Conservation (phyloP, 2,797 vertebrate genomes). For the Poecilia picta region DNA sequence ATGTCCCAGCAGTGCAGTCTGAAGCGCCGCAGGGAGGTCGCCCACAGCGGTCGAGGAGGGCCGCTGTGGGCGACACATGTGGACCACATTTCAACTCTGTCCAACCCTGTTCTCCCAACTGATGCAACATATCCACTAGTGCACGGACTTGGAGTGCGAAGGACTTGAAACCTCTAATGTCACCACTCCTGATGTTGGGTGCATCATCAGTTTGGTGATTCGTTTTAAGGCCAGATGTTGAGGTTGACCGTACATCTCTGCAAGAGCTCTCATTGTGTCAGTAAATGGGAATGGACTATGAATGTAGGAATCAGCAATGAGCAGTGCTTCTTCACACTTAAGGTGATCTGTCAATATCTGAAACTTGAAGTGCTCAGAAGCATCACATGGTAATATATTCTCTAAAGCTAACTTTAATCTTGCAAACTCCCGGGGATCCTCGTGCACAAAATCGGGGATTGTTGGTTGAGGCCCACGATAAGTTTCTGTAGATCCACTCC, state of each 20-base stretch:
- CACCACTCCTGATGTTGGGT: conserved; percentile 8
- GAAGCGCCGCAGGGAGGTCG: too few species aligned
- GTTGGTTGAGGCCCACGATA: too few species aligned
- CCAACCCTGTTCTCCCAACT: conserved; percentile 15
- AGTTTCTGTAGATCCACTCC: too few species aligned
- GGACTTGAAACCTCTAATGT: conserved; percentile 13
- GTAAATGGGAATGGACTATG: conserved; percentile 15
- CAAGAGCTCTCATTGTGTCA: not conserved
- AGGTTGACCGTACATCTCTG: conserved; percentile 22
- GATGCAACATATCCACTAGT: conserved; percentile 11
- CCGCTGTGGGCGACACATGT: too few species aligned
- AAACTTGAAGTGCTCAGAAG: conserved; percentile 24
- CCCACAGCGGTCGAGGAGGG: too few species aligned
- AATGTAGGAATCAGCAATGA: conserved; percentile 27
- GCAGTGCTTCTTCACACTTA: conserved; percentile 19
- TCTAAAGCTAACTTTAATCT: not conserved
- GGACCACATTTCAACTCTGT: conserved; percentile 3
- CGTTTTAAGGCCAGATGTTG: conserved; percentile 16
- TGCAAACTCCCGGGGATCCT: too few species aligned
- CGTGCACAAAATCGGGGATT: too few species aligned
- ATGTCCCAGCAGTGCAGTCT: too few species aligned
- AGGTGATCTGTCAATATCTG: conserved; percentile 36
- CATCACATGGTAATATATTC: not conserved
- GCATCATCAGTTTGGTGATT: conserved; percentile 27
- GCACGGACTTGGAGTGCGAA: conserved; percentile 6